phyloP scores from a whole-genome alignment of 2,888 invertebrate genomes.

The Ophioninae sp. region DNA sequence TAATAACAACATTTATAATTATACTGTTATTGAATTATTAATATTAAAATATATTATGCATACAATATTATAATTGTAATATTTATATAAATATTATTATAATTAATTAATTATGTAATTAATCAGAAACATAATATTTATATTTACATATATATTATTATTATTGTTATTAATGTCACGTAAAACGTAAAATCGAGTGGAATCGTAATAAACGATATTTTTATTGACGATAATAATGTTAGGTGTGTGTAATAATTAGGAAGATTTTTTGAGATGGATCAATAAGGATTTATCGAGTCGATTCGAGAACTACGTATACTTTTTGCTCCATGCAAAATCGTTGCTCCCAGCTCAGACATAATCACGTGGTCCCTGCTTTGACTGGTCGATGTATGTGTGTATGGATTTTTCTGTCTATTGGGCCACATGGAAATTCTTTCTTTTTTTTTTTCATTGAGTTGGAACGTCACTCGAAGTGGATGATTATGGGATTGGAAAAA shows the following conservation, averaged over 20 bases:
- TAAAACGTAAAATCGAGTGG: neutral
- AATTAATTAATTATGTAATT: too few relatives aligned
- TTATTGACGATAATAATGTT: conserved; percentile 6
- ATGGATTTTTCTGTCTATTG: conserved; percentile 57
- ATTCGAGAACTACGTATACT: conserved; percentile 83
- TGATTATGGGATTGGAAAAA: conserved; percentile 12
- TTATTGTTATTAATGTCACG: conserved; percentile 1
- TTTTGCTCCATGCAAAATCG: conserved; percentile 91
- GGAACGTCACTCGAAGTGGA: conserved; percentile 17
- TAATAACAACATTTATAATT: too few relatives aligned
- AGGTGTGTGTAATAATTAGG: neutral
- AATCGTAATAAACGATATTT: neutral
- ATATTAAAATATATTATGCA: too few relatives aligned
- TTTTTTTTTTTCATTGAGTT: conserved; percentile 1
- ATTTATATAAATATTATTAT: too few relatives aligned
- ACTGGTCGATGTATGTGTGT: conserved; percentile 79
- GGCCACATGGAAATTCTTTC: conserved; percentile 38
- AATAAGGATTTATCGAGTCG: conserved; percentile 79
- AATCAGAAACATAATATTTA: too few relatives aligned
- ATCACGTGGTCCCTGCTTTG: conserved; percentile 87
- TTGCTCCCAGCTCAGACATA: conserved; percentile 85
- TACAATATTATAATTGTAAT: too few relatives aligned
- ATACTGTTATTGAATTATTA: too few relatives aligned
- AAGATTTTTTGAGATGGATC: conserved; percentile 18
- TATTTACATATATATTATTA: too few relatives aligned